Evolutionary conservation across 2,797 vertebrate species (phyloP).

Genomic region (Alca torda): DNA sequence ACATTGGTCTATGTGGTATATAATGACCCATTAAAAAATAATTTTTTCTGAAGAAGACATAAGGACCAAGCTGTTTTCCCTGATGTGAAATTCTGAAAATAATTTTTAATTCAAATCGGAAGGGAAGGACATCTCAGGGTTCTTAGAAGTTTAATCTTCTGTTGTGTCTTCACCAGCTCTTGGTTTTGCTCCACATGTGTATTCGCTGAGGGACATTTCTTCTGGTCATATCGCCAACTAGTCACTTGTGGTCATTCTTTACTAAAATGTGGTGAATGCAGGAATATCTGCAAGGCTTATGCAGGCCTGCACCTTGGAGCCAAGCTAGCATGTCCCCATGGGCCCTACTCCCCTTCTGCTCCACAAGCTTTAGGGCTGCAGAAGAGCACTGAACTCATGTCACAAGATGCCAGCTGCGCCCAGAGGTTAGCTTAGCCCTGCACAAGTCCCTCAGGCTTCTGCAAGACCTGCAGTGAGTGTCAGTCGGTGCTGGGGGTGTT

Average conservation of each 20-base stretch:
- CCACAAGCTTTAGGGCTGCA: neutral
- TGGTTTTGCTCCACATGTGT: neutral
- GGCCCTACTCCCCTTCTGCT: neutral
- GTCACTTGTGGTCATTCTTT: neutral
- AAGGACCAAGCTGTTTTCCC: neutral
- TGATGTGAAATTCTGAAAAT: neutral
- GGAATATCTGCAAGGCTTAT: neutral
- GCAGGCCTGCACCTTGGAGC: neutral
- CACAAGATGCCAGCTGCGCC: neutral
- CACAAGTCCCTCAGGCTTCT: fast-evolving
- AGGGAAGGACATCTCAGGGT: neutral
- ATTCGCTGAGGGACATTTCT: neutral
- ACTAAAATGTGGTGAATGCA: neutral
- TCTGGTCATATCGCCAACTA: neutral
- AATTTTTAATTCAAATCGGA: neutral
- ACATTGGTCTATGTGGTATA: neutral
- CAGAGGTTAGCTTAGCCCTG: neutral
- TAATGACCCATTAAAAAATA: neutral
- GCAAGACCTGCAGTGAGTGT: neutral
- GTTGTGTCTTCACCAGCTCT: neutral
- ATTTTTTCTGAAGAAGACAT: neutral
- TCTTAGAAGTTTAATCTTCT: neutral
- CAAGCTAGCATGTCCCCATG: neutral
- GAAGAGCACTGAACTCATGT: neutral
- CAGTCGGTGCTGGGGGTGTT: neutral